These are phyloP conservation scores for Panagrolaimus sp. DNA, from an alignment of 1,140 invertebrate genomes.

Conservation along the genomic window DNA sequence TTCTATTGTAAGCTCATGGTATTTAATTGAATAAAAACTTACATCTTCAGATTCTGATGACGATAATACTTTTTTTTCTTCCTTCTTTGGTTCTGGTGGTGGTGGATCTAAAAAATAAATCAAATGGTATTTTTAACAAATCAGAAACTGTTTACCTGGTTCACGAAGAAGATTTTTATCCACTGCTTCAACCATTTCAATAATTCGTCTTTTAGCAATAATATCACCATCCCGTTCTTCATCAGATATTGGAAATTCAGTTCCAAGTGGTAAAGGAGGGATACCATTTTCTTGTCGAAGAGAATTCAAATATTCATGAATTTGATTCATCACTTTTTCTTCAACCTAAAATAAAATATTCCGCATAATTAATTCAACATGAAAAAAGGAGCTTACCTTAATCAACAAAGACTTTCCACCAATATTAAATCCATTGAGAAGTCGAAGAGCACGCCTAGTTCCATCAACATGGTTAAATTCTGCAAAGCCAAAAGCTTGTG, in stretches of 20 bases:
- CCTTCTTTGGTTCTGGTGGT: not conserved
- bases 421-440: slow-evolving; percentile 87
- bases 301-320: not conserved
- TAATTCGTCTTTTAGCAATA: not conserved
- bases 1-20: too few relatives aligned
- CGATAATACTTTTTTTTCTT: not conserved
- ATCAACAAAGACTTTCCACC: slow-evolving; percentile 76
- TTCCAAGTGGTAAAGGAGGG: not conserved
- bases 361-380: not conserved
- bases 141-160: not conserved
- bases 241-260: slow-evolving; percentile 1
- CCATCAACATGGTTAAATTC: slow-evolving; percentile 89
- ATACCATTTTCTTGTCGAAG: not conserved
- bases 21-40: too few relatives aligned
- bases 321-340: slow-evolving; percentile 12
- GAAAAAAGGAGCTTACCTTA: slow-evolving; percentile 42
- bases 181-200: not conserved
- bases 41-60: not conserved
- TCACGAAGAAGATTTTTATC: not conserved
- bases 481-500: slow-evolving; percentile 91
- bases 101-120: not conserved
- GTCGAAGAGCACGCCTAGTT: slow-evolving; percentile 81
- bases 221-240: not conserved
- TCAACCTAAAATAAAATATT: not conserved
- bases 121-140: too few relatives aligned